Base-by-base conservation (phyloP, 2,888 invertebrate genomes). In the Sesia bembeciformis region DNA sequence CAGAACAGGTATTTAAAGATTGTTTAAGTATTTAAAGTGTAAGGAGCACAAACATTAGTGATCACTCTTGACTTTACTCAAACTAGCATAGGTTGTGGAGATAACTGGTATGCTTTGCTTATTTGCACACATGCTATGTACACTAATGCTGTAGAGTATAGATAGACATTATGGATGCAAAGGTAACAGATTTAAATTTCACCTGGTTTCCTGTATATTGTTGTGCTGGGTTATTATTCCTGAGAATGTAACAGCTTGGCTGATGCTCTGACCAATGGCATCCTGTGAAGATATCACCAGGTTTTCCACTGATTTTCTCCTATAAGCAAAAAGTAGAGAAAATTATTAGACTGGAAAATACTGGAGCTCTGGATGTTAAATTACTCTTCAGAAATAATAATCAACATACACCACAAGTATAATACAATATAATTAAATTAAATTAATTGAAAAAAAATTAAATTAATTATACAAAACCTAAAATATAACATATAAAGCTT, bases 281-380 rank as follows among this genome's bases (percentile, higher is more conserved):
- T 93, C 93, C 70, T 92, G 93, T 56, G 93, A 92, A 61, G 92
- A 91, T 73, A 91, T 90, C 64, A 93, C 87, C 58, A 92, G 80
- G 71, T 93, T 92, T 71, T 93, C 93, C 72, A 92, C 92, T 5
- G 93, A 92, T 71, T 92, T 93, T 77, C 91, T 89, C 92, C 93
- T 93, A 64, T 4, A 64, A 59, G 40, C 42, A 42, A 6, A 42
- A 42, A 42, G 5, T 42, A 42, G 23, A 23, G 23, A 23, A 23
- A 23, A 23, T 23, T 23, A 23, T 23, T 23, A 23, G 23, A 23
- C 23, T 23, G n/a, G n/a, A n/a, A n/a, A n/a, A n/a, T n/a, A n/a
- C n/a, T n/a, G 23, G 23, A 23, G 23, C 23, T 23, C 23, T 23
- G 23, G 23, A 23, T 23, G 23, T 23, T 46, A 46, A 46, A 46